Percentiles rank a stretch among this genome's conserved stretches.
Evolutionary conservation across 2,888 invertebrate genomes (phyloP).

Genomic region (Cryptocheilus praepositus): DNA sequence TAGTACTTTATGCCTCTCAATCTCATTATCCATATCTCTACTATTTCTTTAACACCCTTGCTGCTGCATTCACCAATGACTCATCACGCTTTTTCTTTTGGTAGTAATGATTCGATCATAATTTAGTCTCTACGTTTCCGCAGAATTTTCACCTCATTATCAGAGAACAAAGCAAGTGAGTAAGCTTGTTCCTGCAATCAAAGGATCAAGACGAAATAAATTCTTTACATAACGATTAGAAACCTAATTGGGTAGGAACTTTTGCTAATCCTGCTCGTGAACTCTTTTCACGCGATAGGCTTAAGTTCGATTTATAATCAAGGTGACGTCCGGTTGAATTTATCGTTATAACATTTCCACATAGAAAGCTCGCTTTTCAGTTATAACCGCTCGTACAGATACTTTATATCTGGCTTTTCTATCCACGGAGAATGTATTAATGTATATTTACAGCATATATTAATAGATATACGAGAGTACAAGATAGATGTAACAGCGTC

Average conservation of each 20-base stretch:
- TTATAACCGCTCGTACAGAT: neutral
- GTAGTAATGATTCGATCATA: constrained; percentile 40
- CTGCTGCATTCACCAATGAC: constrained; percentile 42
- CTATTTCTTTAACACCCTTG: constrained; percentile 42
- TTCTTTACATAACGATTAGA: constrained; percentile 23
- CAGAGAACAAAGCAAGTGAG: constrained; percentile 42
- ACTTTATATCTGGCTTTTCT: neutral
- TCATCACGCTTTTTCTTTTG: constrained; percentile 41
- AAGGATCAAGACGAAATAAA: constrained; percentile 44
- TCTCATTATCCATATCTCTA: constrained; percentile 23
- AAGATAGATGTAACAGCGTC: no score
- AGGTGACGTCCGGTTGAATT: neutral
- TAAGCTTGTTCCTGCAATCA: constrained; percentile 47
- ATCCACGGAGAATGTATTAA: neutral
- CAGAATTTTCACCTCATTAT: constrained; percentile 45
- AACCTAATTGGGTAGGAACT: constrained; percentile 16
- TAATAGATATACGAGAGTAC: neutral
- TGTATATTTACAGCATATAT: neutral
- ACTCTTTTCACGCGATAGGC: no score
- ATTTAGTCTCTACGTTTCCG: constrained; percentile 44
- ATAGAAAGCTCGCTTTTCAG: neutral
- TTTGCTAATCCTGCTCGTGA: no score
- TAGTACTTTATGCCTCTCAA: neutral
- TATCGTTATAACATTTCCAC: neutral
- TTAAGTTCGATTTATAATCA: no score